A percentile compares a stretch with the other conserved stretches of the same genome.
Evolutionary conservation across 2,113 vertebrate species (phyloP).

Genomic region (Scytalopus superciliaris): DNA sequence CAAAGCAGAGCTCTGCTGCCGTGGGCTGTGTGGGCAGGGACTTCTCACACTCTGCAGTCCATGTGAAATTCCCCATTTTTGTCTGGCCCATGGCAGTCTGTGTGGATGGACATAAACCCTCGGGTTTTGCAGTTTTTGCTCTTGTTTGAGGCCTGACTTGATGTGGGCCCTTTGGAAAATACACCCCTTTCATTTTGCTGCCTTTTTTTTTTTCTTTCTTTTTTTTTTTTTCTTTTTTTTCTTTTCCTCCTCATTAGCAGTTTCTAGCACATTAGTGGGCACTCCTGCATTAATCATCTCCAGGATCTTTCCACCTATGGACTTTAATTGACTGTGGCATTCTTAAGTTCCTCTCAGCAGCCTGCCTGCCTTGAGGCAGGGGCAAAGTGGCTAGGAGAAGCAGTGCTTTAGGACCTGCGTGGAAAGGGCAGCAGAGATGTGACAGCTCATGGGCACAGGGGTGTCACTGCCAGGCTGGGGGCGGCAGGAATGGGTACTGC

Average conservation of each 20-base stretch:
- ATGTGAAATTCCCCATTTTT: neutral
- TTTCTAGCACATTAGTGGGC: neutral
- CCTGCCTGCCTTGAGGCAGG: neutral
- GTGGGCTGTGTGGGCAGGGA: neutral
- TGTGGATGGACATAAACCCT: neutral
- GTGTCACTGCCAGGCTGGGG: neutral
- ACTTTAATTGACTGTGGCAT: neutral
- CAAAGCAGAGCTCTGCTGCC: neutral
- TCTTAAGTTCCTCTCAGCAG: neutral
- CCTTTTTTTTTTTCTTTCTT: fast-evolving
- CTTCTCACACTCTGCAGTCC: neutral
- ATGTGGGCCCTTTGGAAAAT: neutral
- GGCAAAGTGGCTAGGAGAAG: neutral
- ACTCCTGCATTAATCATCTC: neutral
- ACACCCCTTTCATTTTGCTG: neutral
- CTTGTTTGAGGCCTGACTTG: neutral
- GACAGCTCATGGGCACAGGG: fast-evolving
- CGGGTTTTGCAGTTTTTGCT: neutral
- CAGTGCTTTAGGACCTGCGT: neutral
- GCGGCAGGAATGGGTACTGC: neutral
- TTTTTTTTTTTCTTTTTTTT: no score
- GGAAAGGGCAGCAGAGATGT: neutral
- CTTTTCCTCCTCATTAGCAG: neutral
- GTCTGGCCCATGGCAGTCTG: neutral
- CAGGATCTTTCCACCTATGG: neutral